Evolutionary conservation across 1,140 invertebrate species (phyloP), one percentile per base, ranked within the genome.

Genomic region (Penaeus japonicus): DNA sequence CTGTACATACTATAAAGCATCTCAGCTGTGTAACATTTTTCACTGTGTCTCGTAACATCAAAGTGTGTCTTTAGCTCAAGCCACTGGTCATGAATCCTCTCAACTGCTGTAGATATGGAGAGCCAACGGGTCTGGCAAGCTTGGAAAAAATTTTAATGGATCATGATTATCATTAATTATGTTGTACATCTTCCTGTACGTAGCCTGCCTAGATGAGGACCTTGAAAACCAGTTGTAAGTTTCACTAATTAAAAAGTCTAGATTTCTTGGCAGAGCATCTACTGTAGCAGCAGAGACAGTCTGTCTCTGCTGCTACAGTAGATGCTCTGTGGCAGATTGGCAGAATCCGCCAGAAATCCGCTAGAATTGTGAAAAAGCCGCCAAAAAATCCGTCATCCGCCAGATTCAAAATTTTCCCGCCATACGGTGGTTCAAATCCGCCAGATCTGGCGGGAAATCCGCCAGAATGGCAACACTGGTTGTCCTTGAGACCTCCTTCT

Each of bases 71-170:
- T 92, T 84, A 92, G 91, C 89, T 93, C 92, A 35, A 91, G 22
- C 91, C 91, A 93, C 85, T 93, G 92, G 17, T 92, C 90, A 17
- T 91, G 78, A 81, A 92, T 92, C 59, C 91, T 53, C 83, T 90
- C 86, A 1, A 92, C 91, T 18, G 91, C 92, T 62, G 80, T 79
- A 89, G 91, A 90, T 57, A 92, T 91, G 4, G 92, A 92, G 54
- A 93, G 88, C 92, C 92, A 93, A 84, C 92, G 86, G 7, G 92
- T 93, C 35, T 92, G 55, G 70, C 91, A 92, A 18, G 92, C 82
- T 70, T 92, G 89, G 7, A n/a, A 92, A 81, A 84, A 93, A 92
- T 91, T 91, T 91, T 84, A 91, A 84, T 86, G 92, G 92, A 35
- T 53, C 54, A 53, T 80, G 35, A 24, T 80, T 24, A 57, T 35